Evolutionary conservation across 2,888 invertebrate species (phyloP).

Genomic region (Dendrolimus pini): DNA sequence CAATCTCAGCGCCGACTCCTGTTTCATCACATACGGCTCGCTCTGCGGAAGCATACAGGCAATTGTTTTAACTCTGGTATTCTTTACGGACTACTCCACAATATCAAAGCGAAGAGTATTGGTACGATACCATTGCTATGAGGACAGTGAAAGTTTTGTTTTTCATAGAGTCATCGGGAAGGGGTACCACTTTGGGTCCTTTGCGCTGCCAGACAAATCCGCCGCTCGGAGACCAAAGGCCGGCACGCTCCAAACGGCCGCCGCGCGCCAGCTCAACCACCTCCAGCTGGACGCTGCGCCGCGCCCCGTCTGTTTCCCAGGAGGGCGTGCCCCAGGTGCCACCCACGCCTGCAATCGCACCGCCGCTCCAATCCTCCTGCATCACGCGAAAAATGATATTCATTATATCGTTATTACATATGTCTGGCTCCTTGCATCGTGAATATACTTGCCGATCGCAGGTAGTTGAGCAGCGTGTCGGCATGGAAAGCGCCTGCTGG

Average conservation of each 20-base stretch:
- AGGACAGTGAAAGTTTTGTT: constrained; percentile 60
- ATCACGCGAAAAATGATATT: constrained; percentile 7
- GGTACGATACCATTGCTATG: constrained; percentile 35
- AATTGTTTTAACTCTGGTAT: no score
- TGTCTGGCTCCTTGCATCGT: no score
- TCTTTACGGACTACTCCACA: no score
- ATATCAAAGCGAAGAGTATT: no score
- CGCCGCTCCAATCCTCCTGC: constrained; percentile 28
- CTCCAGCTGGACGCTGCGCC: constrained; percentile 33
- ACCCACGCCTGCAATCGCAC: constrained; percentile 16
- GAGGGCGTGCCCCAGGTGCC: constrained; percentile 19
- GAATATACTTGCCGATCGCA: constrained; percentile 40
- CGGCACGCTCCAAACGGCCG: constrained; percentile 38
- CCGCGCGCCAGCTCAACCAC: constrained; percentile 51
- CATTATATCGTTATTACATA: no score
- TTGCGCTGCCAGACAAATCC: constrained; percentile 39
- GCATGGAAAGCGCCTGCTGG: constrained; percentile 55
- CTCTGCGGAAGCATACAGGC: constrained; percentile 72
- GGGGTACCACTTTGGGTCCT: constrained; percentile 24
- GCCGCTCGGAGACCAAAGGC: constrained; percentile 38
- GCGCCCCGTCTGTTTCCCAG: constrained; percentile 42
- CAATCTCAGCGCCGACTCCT: constrained; percentile 78
- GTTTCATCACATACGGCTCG: constrained; percentile 92
- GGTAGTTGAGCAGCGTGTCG: constrained; percentile 57
- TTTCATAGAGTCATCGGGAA: constrained; percentile 48